phyloP scores from a whole-genome alignment of 2,888 invertebrate species.

The Troilus luridus region DNA sequence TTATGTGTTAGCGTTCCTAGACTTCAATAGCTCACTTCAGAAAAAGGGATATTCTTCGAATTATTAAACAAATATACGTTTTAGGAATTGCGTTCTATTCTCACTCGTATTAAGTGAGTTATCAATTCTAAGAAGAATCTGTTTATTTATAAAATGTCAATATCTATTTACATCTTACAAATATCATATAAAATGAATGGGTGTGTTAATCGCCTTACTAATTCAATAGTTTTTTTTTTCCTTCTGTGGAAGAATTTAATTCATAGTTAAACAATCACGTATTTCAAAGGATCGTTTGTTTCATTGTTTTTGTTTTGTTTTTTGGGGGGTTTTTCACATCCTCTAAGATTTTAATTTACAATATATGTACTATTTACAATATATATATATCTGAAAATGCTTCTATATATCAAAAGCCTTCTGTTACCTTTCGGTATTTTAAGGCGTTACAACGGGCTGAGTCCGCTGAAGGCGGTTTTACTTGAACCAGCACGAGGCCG shows the following conservation, averaged over 20 bases:
- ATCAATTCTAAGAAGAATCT: neutral
- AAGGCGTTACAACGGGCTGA: too few relatives aligned
- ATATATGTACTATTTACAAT: too few relatives aligned
- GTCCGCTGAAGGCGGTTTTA: too few relatives aligned
- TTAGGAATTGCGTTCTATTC: neutral
- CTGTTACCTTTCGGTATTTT: too few relatives aligned
- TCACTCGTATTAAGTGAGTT: neutral
- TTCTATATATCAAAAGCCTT: too few relatives aligned
- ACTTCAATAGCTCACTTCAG: neutral
- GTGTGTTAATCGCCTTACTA: neutral
- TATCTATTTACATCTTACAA: neutral
- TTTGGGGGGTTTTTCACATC: too few relatives aligned
- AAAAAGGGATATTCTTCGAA: neutral
- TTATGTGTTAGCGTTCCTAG: neutral
- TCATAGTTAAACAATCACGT: neutral
- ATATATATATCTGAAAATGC: too few relatives aligned
- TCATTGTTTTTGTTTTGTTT: too few relatives aligned
- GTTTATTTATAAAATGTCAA: neutral
- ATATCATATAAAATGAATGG: constrained; percentile 21
- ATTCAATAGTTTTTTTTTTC: neutral
- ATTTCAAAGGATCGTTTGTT: neutral
- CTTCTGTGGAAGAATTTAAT: neutral
- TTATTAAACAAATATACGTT: neutral
- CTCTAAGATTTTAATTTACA: too few relatives aligned
- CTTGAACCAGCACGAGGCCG: too few relatives aligned